Percentiles rank a stretch among this genome's conserved stretches.
phyloP scores from a whole-genome alignment of 2,797 vertebrate genomes.

The Anas bernieri region DNA sequence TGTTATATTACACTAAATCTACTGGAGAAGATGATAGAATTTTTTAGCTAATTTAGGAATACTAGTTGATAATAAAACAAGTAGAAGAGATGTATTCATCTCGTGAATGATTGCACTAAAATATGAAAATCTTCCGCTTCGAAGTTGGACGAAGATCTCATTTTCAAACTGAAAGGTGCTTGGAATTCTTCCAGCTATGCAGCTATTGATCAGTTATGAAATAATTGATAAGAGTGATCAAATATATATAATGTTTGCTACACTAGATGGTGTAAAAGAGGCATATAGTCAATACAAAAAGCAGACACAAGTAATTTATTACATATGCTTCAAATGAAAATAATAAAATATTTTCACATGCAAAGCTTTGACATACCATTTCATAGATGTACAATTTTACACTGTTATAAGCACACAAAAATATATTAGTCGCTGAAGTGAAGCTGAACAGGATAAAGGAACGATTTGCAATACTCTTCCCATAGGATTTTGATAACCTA shows the following conservation, averaged over 20 bases:
- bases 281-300: neutral
- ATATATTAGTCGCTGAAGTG: neutral
- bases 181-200: neutral
- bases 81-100: neutral
- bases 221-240: neutral
- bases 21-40: neutral
- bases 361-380: neutral
- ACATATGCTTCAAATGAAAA: neutral
- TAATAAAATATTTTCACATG: neutral
- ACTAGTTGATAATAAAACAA: neutral
- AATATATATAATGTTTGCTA: neutral
- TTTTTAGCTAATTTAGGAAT: neutral
- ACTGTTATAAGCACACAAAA: neutral
- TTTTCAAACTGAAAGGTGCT: neutral
- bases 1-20: neutral
- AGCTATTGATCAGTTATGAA: neutral
- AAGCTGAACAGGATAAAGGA: neutral
- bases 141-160: neutral
- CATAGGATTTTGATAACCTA: neutral
- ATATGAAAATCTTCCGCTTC: neutral
- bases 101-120: neutral
- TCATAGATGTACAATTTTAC: neutral
- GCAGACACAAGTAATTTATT: neutral
- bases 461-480: neutral
- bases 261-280: neutral